phyloP scores from a whole-genome alignment of 1,140 invertebrate species.

The Neodiprion fabricii region DNA sequence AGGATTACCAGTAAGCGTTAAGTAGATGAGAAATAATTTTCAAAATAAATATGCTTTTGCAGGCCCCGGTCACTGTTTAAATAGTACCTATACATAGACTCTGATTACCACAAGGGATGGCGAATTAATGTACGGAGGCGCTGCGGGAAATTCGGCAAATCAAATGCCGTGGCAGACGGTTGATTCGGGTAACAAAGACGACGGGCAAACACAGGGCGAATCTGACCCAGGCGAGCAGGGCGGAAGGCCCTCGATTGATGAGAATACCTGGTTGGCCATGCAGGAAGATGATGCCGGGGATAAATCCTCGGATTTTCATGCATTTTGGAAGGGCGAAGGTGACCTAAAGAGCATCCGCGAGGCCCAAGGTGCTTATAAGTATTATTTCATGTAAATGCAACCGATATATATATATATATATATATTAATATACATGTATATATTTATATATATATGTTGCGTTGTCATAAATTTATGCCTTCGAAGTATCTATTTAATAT shows the following conservation, averaged over 20 bases:
- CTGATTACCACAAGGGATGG: conserved; percentile 26
- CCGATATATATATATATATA: too few relatives aligned
- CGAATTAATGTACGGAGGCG: conserved; percentile 24
- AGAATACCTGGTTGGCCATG: conserved; percentile 28
- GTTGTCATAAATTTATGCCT: conserved; percentile 13
- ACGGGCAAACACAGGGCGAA: conserved; percentile 20
- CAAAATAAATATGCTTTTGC: too few relatives aligned
- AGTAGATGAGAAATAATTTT: background rate
- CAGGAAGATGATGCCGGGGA: conserved; percentile 23
- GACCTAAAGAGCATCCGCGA: conserved; percentile 46
- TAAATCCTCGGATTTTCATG: conserved; percentile 40
- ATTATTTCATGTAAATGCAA: conserved; percentile 9
- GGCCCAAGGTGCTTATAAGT: conserved; percentile 41
- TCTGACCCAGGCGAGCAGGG: conserved; percentile 22
- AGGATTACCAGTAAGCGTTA: conserved; percentile 37
- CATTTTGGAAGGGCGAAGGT: conserved; percentile 64
- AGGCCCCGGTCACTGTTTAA: too few relatives aligned
- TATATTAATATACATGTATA: too few relatives aligned
- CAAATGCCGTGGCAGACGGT: conserved; percentile 24
- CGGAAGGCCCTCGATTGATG: conserved; percentile 26
- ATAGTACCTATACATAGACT: too few relatives aligned
- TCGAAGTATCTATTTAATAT: too few relatives aligned
- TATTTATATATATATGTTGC: background rate
- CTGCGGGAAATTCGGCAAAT: conserved; percentile 23
- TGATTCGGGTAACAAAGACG: conserved; percentile 14